Evolutionary conservation across 2,113 vertebrate species (phyloP), one percentile per base, ranked within the genome.

Genomic region (Phyllopteryx taeniolatus): DNA sequence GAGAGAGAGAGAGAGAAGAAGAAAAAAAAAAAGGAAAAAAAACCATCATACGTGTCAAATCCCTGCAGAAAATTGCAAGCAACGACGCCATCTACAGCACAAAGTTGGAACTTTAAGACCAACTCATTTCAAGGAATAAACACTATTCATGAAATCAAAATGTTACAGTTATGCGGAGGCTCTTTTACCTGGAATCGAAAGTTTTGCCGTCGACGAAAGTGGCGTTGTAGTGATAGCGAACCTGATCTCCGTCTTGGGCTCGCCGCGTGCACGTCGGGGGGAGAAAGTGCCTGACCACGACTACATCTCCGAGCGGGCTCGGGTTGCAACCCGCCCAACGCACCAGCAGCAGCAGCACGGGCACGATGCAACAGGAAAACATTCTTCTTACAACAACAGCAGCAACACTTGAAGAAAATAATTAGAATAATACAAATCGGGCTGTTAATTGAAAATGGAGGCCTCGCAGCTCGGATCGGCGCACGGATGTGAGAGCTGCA

Each of bases 141-240:
- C 31, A 49, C 3, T 44, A 19, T n/a, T 6, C 20, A 33, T 10
- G 22, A 31, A n/a, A 66, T 43, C 1, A 4, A 31, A 31, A 11
- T 64, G 5, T 43, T 8, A 47, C 5, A 33, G 57, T 35, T 62
- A 51, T 1, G 11, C 6, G 8, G 2, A 59, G 6, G 0, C 8
- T 57, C 80, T 39, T 39, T 90, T 91, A 99, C 97, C 96, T 99
- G 35, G 97, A 97, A 84, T 99, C 96, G 82, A 99, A 98, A 59
- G 92, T 93, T 84, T 93, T 94, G 66, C 96, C 97, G 64, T 96
- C 95, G 64, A 93, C 83, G 64, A 98, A 95, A 42, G 95, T 95
- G 57, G 95, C 97, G 78, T 99, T 98, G 83, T 98, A 99, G 87
- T 99, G 97, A 85, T 98, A 99, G 27, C 97, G 95, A 20, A 99